Base-by-base conservation (phyloP, 2,113 vertebrate genomes). In the Nycticebus coucang region DNA sequence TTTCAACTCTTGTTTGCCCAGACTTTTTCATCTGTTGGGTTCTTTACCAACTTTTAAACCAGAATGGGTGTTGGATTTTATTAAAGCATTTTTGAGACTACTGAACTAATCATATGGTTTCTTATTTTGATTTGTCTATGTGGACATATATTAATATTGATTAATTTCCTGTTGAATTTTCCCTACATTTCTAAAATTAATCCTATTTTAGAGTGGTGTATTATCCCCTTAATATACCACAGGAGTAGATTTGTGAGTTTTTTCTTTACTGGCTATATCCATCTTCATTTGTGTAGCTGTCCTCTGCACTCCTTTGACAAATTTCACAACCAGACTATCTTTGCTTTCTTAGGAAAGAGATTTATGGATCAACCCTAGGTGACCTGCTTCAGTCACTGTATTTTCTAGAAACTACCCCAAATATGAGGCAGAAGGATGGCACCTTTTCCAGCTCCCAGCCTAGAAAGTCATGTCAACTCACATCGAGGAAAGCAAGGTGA, bases 201-300 rank as follows among this genome's bases (percentile, higher is more conserved):
- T n/a, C 19, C 37, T 72, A 33, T 26, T 37, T 22, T 2, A 75
- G 2, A 7, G 35, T 28, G 14, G 17, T 35, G 0, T 53, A 24
- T 50, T 78, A 50, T 55, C 55, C 50, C 85, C 72, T 62, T 82
- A 85, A 68, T 37, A 85, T 37, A 37, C 14, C 24, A n/a, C 14
- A n/a, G 8, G n/a, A 33, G 57, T 22, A 35, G 37, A 69, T n/a
- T 45, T 35, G 30, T 33, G 45, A 74, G 57, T 50, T 33, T 37
- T 69, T 19, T 55, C 93, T 71, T 33, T 14, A 28, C 90, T 57
- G 19, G 69, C 28, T 68, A 22, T 33, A 95, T 97, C 60, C 62
- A 75, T 92, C 93, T 92, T 95, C 50, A 88, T 95, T 93, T 90
- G 62, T 14, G 26, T 69, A 87, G 82, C 17, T 41, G 33, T 92